Evolutionary conservation across 2,888 invertebrate genomes (phyloP), one percentile per base, ranked within the genome.

Genomic region (Andrena minutula): DNA sequence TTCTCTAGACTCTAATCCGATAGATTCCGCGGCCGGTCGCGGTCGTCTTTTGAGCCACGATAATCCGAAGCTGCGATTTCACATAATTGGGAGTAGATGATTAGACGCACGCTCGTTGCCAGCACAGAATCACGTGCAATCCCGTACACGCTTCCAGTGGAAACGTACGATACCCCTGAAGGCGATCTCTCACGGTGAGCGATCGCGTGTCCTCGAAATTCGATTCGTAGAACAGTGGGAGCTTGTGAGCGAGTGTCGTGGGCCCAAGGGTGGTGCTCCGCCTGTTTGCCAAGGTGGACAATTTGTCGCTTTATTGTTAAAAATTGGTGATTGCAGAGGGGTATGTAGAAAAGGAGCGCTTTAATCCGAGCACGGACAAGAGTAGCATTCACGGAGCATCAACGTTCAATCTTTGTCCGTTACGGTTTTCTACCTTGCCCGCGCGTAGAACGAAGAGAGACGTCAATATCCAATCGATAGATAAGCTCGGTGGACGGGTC

Each of bases 381-480:
- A 85, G 82, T 26, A 68, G 82, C 87, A 91, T 90, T 91, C 88
- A 91, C 71, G 49, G 56, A 71, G 76, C 68, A 68, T 69, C 41
- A 63, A 69, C 72, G 70, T 84, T 28, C 75, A 66, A 84, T 47
- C 70, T 79, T 51, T 70, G 82, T 74, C 69, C 73, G 76, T 65
- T 74, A 69, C 58, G 61, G 26, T 32, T 60, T n/a, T 74, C 16
- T 75, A 68, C 63, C 61, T 41, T 49, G 61, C 4, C 5, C 16
- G 28, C 23, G 20, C 7, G 20, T 30, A 8, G 30, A 16, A 26
- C 26, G 56, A 23, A 73, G 58, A 41, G 60, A 63, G 77, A 79
- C 80, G 74, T 87, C 92, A 89, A 92, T 92, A 90, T 82, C 83
- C 87, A 92, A 93, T 93, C 92, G 91, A 93, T 91, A 92, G 92